Base-by-base conservation (phyloP, 2,888 invertebrate genomes). In the Icerya purchasi region DNA sequence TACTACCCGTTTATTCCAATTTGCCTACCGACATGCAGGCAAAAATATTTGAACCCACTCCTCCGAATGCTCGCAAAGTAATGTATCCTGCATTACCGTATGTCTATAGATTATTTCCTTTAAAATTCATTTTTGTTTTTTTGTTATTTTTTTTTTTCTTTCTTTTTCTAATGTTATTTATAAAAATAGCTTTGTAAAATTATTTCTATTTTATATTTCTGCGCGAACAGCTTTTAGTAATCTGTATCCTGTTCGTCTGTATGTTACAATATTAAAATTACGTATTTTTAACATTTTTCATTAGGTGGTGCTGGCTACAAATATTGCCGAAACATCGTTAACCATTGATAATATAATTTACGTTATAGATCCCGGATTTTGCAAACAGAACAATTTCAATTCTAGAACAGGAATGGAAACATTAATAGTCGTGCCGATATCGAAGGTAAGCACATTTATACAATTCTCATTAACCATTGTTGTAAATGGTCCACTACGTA, bases 291-390 rank as follows among this genome's bases (percentile, higher is more conserved):
- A n/a, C n/a, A 55, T 62, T 54, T 64, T 56, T 14, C 14, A 36
- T 14, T 65, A 78, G 76, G 92, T 97, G 14, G 86, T 98, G 8
- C 73, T 99, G 54, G 98, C 98, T 0, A 98, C 98, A 20, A 98
- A 98, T 69, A 98, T 98, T 68, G 98, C 98, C 0, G 98, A 99
- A 75, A 99, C 98, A 0, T 97, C 97, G 1, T 75, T 98, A 36
- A 98, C 98, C 0, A 99, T 99, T 66, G 97, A 98, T 70, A 97
- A 97, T 67, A 98, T 98, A 64, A 84, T 92, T 62, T 99, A 93
- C 73, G 98, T 98, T 0, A 94, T 98, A 65, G 98, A 98, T 75
- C 94, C 97, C n/a, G 98, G 98, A 0, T 99, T 96, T 75, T 91
- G 92, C 54, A 98, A 98, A 71, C 96, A 97, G 73, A 97, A 97